Percentiles rank a stretch among this genome's conserved stretches.
phyloP scores from a whole-genome alignment of 2,888 invertebrate species.

The Oligia strigilis region DNA sequence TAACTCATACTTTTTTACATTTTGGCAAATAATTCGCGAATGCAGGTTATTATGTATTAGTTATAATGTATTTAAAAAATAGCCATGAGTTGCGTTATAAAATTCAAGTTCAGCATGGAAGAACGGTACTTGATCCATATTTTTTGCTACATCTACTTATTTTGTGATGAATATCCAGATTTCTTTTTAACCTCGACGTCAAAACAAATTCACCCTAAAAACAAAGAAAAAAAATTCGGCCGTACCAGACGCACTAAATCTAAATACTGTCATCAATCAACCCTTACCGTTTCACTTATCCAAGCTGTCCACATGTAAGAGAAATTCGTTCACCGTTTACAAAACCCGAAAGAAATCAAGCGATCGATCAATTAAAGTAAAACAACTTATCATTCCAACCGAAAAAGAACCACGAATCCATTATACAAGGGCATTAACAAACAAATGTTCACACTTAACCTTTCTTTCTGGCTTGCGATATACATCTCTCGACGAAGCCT shows the following conservation, averaged over 20 bases:
- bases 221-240: conserved; percentile 9
- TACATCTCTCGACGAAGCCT: conserved; percentile 87
- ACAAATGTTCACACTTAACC: conserved; percentile 91
- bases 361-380: conserved; percentile 82
- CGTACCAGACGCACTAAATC: conserved; percentile 30
- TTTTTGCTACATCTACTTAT: not conserved
- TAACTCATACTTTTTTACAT: no score
- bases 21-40: no score
- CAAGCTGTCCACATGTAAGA: conserved; percentile 62
- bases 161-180: no score
- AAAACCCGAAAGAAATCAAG: conserved; percentile 67
- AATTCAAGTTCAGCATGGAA: no score
- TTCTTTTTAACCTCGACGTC: not conserved
- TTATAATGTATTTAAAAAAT: not conserved
- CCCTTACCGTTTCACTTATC: conserved; percentile 60
- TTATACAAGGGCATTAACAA: conserved; percentile 89
- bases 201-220: conserved; percentile 5
- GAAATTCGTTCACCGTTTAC: conserved; percentile 69
- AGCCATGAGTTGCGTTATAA: no score
- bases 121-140: not conserved
- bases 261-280: conserved; percentile 62
- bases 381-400: conserved; percentile 85
- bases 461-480: conserved; percentile 86
- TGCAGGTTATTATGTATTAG: no score
- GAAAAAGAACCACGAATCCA: conserved; percentile 85